phyloP scores from a whole-genome alignment of 2,797 vertebrate species.

The Sebastolobus altivelis region DNA sequence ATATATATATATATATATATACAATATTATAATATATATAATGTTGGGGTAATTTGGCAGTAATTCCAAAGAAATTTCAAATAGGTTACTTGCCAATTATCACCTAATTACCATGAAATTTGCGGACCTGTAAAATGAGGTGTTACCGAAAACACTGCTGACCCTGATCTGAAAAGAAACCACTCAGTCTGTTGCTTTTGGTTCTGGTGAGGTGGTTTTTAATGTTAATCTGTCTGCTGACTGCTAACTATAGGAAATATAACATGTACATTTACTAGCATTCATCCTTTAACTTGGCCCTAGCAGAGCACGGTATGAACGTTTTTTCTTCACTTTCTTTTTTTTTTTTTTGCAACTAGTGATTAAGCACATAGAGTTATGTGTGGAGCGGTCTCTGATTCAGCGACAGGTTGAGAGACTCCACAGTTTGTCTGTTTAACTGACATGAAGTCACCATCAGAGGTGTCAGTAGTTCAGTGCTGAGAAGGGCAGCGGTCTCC shows the following conservation, averaged over 20 bases:
- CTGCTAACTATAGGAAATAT: background rate
- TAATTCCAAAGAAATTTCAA: too few relatives aligned
- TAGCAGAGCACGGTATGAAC: background rate
- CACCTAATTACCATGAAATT: too few relatives aligned
- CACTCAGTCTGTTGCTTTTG: fast-evolving
- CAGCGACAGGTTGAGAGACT: background rate
- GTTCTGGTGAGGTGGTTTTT: background rate
- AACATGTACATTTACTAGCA: background rate
- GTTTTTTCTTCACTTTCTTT: background rate
- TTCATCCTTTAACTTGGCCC: background rate
- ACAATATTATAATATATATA: too few relatives aligned
- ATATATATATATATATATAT: too few relatives aligned
- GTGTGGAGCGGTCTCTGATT: background rate
- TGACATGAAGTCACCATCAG: background rate
- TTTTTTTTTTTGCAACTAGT: background rate
- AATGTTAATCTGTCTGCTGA: background rate
- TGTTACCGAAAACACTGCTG: background rate
- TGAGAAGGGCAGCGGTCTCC: background rate
- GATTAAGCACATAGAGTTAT: background rate
- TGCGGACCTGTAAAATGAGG: too few relatives aligned
- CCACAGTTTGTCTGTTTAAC: background rate
- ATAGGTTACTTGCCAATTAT: too few relatives aligned
- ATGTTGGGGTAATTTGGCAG: fast-evolving
- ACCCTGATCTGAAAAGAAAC: background rate
- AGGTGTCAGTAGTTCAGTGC: slow-evolving; percentile 2